These are phyloP conservation scores for Cherax destructor DNA, from an alignment of 1,140 invertebrate species.

Conservation along the genomic window DNA sequence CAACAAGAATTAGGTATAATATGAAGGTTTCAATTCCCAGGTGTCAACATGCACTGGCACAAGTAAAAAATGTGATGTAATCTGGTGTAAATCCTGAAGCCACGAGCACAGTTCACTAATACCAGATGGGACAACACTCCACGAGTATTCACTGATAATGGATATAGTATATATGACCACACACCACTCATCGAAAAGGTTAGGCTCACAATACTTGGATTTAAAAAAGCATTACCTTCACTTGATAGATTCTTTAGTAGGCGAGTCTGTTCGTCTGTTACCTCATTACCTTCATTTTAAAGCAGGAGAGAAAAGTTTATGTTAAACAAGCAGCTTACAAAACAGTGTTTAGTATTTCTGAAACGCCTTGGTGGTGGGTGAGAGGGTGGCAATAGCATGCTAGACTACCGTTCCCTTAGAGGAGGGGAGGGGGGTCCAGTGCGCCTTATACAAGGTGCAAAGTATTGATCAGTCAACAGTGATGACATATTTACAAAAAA, in stretches of 20 bases:
- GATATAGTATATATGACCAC: too few relatives aligned
- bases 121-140: not conserved
- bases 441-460: not conserved
- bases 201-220: conserved; percentile 13
- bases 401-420: not conserved
- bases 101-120: not conserved
- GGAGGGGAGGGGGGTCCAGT: too few relatives aligned
- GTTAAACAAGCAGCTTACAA: not conserved
- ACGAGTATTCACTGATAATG: not conserved
- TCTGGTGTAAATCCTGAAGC: not conserved
- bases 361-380: not conserved
- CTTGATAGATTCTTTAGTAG: conserved; percentile 71
- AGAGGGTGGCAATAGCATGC: not conserved
- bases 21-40: too few relatives aligned
- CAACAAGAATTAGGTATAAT: too few relatives aligned
- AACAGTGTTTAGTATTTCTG: not conserved
- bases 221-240: conserved; percentile 69
- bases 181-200: not conserved
- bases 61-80: too few relatives aligned
- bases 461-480: not conserved
- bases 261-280: conserved; percentile 68
- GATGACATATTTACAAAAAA: not conserved
- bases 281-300: conserved; percentile 68
- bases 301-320: conserved; percentile 40
- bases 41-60: too few relatives aligned